Conservation (phyloP, 1,140 invertebrate genomes). For the Cherax destructor region DNA sequence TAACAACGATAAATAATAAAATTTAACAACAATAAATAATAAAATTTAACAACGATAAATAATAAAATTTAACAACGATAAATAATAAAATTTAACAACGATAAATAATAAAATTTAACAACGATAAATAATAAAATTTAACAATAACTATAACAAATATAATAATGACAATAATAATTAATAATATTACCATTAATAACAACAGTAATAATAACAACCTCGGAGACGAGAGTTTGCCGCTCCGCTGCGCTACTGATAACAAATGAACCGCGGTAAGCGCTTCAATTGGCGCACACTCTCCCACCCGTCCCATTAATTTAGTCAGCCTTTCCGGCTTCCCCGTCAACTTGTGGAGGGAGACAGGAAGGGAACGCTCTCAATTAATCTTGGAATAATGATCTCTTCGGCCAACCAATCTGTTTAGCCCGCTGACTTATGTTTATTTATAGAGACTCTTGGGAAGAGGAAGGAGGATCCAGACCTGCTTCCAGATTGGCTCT, state of each 20-base stretch:
- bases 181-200: too few species aligned
- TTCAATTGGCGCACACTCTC: conserved; percentile 35
- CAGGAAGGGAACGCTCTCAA: conserved; percentile 34
- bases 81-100: too few species aligned
- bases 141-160: too few species aligned
- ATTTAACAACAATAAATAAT: too few species aligned
- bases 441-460: conserved; percentile 24
- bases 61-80: too few species aligned
- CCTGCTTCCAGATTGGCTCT: neutral
- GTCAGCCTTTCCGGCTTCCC: conserved; percentile 30
- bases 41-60: too few species aligned
- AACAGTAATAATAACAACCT: neutral
- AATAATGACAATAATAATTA: too few species aligned
- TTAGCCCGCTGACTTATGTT: conserved; percentile 44
- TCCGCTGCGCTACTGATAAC: conserved; percentile 3
- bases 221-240: conserved; percentile 26
- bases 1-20: too few species aligned
- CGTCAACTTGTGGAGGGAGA: conserved; percentile 42
- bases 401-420: conserved; percentile 44
- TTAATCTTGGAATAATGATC: conserved; percentile 50
- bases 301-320: conserved; percentile 36
- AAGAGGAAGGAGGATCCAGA: neutral
- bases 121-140: too few species aligned
- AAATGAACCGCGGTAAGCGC: conserved; percentile 43
- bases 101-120: too few species aligned